Evolutionary conservation across 1,140 invertebrate genomes (phyloP).

Genomic region (Chelonus insularis): DNA sequence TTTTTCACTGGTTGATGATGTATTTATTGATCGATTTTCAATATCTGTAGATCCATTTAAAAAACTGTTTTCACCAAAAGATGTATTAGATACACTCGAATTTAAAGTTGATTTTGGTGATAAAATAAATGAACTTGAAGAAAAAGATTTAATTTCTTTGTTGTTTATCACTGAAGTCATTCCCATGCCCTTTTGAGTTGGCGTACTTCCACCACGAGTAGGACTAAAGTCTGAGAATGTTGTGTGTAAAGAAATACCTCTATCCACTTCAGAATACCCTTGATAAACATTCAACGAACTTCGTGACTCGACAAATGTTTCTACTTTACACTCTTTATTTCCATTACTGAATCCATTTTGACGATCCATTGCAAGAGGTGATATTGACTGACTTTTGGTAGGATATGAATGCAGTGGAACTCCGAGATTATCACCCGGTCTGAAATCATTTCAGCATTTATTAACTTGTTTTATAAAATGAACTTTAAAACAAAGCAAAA

Average conservation of each 20-base stretch:
- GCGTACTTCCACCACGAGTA: conserved; percentile 30
- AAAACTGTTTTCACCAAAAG: conserved; percentile 42
- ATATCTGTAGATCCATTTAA: conserved; percentile 42
- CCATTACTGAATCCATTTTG: conserved; percentile 56
- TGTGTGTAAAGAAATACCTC: conserved; percentile 38
- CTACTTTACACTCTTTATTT: conserved; percentile 48
- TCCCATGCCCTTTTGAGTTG: conserved; percentile 40
- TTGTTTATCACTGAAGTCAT: conserved; percentile 40
- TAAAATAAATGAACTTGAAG: conserved; percentile 40
- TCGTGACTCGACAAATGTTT: conserved; percentile 44
- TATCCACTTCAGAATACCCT: conserved; percentile 52
- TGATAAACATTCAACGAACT: conserved; percentile 38
- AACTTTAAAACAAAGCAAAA: conserved; percentile 18
- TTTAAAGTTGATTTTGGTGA: conserved; percentile 37
- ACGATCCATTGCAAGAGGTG: conserved; percentile 56
- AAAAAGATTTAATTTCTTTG: conserved; percentile 48
- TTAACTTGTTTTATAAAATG: background rate
- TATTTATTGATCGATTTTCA: conserved; percentile 42
- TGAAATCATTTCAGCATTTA: conserved; percentile 29
- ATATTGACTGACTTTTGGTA: conserved; percentile 55
- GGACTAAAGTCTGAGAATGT: conserved; percentile 47
- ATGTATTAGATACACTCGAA: conserved; percentile 17
- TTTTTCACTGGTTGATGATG: conserved; percentile 63
- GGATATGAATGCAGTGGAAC: conserved; percentile 43
- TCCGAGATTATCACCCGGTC: conserved; percentile 52